Evolutionary conservation across 2,888 invertebrate genomes (phyloP).

Genomic region (Conistra vaccinii): DNA sequence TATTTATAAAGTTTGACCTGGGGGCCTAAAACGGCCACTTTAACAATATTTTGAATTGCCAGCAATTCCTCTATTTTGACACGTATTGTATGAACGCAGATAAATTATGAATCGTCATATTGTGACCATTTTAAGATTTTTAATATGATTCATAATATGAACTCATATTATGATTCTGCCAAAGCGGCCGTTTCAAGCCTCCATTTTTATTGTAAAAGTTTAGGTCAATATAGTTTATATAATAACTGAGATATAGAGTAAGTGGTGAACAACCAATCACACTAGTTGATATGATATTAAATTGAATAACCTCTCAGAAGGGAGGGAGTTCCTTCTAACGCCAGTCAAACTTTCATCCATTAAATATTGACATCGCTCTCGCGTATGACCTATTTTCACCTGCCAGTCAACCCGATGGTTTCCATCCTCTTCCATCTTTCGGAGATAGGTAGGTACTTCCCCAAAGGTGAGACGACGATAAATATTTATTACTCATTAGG

Average conservation of each 20-base stretch:
- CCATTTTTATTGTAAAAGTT: background rate
- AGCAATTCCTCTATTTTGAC: too few species aligned
- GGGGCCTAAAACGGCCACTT: too few species aligned
- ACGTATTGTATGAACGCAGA: too few species aligned
- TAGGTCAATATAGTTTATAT: background rate
- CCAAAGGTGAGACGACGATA: conserved; percentile 61
- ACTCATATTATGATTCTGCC: too few species aligned
- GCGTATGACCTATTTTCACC: conserved; percentile 43
- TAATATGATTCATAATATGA: too few species aligned
- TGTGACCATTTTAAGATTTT: too few species aligned
- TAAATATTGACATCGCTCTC: conserved; percentile 41
- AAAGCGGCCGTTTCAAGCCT: too few species aligned
- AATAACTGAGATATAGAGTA: background rate
- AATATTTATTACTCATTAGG: conserved; percentile 77
- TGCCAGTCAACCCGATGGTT: conserved; percentile 23
- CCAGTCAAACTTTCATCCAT: conserved; percentile 21
- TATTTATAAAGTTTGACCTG: too few species aligned
- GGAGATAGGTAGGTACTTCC: conserved; percentile 11
- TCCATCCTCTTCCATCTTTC: conserved; percentile 39
- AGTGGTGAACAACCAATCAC: background rate
- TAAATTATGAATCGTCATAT: too few species aligned
- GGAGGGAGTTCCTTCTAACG: background rate
- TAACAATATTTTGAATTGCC: too few species aligned
- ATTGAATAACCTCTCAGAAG: conserved; percentile 26
- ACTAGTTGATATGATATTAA: background rate